Evolutionary conservation across 2,113 vertebrate genomes (phyloP).

Genomic region (Riparia riparia): DNA sequence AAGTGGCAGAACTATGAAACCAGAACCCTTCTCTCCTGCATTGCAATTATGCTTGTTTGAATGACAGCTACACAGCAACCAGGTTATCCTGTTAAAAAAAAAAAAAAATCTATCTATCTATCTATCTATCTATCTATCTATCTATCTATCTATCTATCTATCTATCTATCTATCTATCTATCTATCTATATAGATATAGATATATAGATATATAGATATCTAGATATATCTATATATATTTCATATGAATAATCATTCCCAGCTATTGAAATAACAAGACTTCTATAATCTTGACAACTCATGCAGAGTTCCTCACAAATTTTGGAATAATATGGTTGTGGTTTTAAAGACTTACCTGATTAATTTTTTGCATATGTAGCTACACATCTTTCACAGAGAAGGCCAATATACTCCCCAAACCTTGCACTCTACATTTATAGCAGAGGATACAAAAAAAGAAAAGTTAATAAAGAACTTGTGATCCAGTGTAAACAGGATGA

Average conservation of each 20-base stretch:
- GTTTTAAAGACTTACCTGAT: not conserved
- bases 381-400: conserved; percentile 27
- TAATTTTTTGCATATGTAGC: not conserved
- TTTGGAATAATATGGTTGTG: not conserved
- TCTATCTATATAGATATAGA: no score
- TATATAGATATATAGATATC: no score
- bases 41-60: not conserved
- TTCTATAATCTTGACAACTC: not conserved
- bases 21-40: not conserved
- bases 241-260: not conserved
- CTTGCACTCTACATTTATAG: conserved; percentile 4
- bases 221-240: no score
- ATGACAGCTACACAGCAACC: not conserved
- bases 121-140: no score
- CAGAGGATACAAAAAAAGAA: conserved; percentile 51
- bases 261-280: not conserved
- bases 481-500: conserved; percentile 61
- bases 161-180: no score
- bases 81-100: not conserved
- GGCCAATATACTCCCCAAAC: conserved; percentile 35
- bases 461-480: conserved; percentile 70
- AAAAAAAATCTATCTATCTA: no score
- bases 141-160: no score
- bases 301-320: not conserved
- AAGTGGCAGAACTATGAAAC: not conserved